Base-by-base conservation (phyloP, 2,797 vertebrate species). In the Dendrocincla fuliginosa region DNA sequence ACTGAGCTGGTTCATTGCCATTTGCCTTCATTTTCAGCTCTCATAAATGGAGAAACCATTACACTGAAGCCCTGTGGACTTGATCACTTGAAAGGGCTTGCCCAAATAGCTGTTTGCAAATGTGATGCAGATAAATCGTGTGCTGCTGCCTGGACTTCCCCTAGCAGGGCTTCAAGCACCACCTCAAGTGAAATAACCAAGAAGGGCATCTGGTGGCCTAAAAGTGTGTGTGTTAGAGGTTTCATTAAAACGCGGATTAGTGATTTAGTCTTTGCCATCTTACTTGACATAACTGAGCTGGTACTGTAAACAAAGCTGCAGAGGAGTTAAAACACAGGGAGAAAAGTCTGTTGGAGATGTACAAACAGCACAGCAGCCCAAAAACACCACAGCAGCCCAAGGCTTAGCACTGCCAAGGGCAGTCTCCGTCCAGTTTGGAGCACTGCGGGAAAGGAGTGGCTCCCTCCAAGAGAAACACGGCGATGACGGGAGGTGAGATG, bases 381-480 rank as follows among this genome's bases (percentile, higher is more conserved):
- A 80, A 80, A 55, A 4, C 47, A 63, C 20, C 13, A 5, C 4
- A 16, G 19, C 1, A 64, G 71, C 56, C 25, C 15, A 14, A 80
- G 17, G 3, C 32, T 16, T 15, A 4, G 44, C 5, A 2, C 25
- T n/a, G 56, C 53, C 50, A 4, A 16, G 61, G 44, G 4, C 6
- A 14, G n/a, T 9, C 37, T n/a, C 10, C 10, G 42, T 18, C 18
- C 39, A 0, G 3, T 14, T 23, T 2, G 35, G 57, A 57, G 78
- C 32, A 2, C 24, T 32, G 37, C 15, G 4, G 10, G 59, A 39
- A 42, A 13, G 27, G 19, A 3, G 14, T 3, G n/a, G 44, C 27
- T 22, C 33, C 8, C 27, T 41, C 1, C 5, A 4, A 6, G 46
- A 53, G 24, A 25, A 16, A 39, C 13, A 1, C 1, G 52, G 12